Evolutionary conservation across 2,888 invertebrate species (phyloP), one percentile per base, ranked within the genome.

Genomic region (Oasisia sp.): DNA sequence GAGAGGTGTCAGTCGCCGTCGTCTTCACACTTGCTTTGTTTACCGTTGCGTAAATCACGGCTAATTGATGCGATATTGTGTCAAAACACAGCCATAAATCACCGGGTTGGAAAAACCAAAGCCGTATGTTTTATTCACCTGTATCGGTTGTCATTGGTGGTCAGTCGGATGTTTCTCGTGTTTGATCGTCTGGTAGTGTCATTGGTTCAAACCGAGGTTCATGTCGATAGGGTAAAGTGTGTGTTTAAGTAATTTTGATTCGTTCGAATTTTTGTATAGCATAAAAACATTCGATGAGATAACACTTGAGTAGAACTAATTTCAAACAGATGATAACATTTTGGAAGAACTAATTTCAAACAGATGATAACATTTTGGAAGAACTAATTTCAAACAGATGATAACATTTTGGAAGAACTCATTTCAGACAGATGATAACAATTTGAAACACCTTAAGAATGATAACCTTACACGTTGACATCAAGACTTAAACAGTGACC

Each of bases 31-130:
- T 19, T 74, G 19, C 74, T 27, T 74, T 74, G 74, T 74, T 74
- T 74, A 74, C 74, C 19, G 27, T n/a, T 74, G 74, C 19, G 74
- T 74, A 74, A 74, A 74, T 74, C 74, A 74, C 27, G 74, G 2
- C 74, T 74, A 74, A 74, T 74, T 74, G 74, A 74, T 74, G 74
- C 74, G 74, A 27, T 74, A n/a, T 74, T 74, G 74, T 74, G 27
- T 74, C 74, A 74, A 74, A 74, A 74, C 74, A 74, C 27, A 27
- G 27, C 74, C 74, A 74, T 74, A 27, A 27, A 19, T 74, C 74
- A 74, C 27, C 27, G 74, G 27, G 74, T 74, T 74, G 9, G 74
- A 74, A 74, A 74, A 74, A 74, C 74, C n/a, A 7, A 74, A 74
- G 27, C 27, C 0, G 19, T n/a, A 74, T 74, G 74, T 74, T 74